Percentiles rank a stretch among this genome's conserved stretches.
Evolutionary conservation across 2,797 vertebrate species (phyloP).

Genomic region (Caiman crocodilus): DNA sequence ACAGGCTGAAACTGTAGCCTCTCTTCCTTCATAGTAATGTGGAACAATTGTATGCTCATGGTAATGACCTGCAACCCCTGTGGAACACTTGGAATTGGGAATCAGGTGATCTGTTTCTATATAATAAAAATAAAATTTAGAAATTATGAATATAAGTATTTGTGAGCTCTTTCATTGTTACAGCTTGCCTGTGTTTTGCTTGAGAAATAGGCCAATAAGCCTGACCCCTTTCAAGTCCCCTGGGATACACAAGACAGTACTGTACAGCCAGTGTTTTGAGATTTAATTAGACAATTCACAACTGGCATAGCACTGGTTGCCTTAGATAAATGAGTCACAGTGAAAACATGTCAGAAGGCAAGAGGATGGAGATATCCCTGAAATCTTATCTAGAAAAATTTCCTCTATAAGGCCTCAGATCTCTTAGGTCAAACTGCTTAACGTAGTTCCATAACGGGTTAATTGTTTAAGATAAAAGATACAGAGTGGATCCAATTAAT

Average conservation of each 20-base stretch:
- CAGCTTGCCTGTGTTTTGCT: not conserved
- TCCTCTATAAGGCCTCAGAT: not conserved
- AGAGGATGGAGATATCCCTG: not conserved
- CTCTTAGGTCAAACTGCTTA: not conserved
- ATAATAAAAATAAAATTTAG: conserved; percentile 67
- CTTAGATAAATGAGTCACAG: not conserved
- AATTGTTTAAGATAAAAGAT: not conserved
- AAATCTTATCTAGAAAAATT: not conserved
- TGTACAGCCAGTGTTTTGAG: not conserved
- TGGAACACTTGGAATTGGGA: not conserved
- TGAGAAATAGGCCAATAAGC: not conserved
- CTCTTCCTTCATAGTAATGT: not conserved
- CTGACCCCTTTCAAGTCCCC: not conserved
- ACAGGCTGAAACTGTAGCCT: not conserved
- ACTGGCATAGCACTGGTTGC: not conserved
- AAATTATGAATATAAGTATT: not conserved
- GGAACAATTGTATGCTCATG: not conserved
- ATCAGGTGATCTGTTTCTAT: conserved; percentile 8
- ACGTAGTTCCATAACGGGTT: not conserved
- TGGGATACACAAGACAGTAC: not conserved
- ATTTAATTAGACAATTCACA: not conserved
- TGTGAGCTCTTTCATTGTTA: conserved; percentile 7
- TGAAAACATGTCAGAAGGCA: not conserved
- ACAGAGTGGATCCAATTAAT: not conserved
- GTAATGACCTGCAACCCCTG: not conserved